Base-by-base conservation (phyloP, 2,888 invertebrate species). In the Gnatocerus cornutus region DNA sequence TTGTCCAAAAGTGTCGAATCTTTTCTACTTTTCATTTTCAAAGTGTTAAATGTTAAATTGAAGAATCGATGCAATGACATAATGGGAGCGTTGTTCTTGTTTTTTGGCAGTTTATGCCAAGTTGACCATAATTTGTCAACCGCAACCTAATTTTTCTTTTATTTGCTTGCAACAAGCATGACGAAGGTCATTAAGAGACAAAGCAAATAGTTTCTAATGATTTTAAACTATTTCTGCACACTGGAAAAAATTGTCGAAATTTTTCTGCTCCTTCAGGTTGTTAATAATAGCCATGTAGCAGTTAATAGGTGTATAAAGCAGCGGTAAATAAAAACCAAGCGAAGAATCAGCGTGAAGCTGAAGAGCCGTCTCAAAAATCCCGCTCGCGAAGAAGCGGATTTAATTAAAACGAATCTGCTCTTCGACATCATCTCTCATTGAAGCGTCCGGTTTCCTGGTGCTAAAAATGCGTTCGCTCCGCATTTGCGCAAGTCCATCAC, bases 401-500 rank as follows among this genome's bases (percentile, higher is more conserved):
- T 7, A 33, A 33, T 33, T 33, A 33, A 33, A 33, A 1, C 33
- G 33, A 33, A 46, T 43, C 59, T 39, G 16, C 46, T 46, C 46
- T 37, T 63, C 52, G 30, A 53, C 39, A 53, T 63, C 48, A 16
- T 6, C 33, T 12, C 41, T 53, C 52, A 43, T 30, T 33, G 12
- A 39, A 10, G n/a, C 21, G 33, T 16, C 43, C 29, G 53, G 56
- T 58, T 56, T 58, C 50, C 58, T 58, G 48, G 50, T 67, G 52
- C 43, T 67, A 67, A 67, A 67, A 67, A 59, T 48, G 67, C 67
- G 56, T 46, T 27, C 45, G 13, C 27, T 10, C n/a, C n/a, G 37
- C 56, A 41, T 58, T 68, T 64, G 69, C 65, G 64, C 69, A 64
- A 56, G 59, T 50, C 55, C 65, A 65, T 65, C 56, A 66, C 29